These are phyloP conservation scores for Microctonus brassicae DNA, from an alignment of 2,888 invertebrate genomes.

Conservation along the genomic window DNA sequence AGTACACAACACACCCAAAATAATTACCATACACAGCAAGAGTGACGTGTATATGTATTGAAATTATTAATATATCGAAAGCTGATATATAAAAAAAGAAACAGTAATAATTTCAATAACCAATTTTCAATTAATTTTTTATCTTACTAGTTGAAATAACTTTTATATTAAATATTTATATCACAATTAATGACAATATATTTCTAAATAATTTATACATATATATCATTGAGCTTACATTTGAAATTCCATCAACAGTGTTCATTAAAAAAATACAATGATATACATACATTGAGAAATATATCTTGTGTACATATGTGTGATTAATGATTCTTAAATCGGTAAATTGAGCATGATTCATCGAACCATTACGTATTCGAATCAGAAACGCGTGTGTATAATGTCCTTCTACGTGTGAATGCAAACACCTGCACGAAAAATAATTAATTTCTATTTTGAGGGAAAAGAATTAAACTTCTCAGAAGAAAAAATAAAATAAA, in stretches of 20 bases:
- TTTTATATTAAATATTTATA: too few relatives aligned
- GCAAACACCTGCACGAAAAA: not conserved
- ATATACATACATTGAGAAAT: not conserved
- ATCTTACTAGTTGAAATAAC: too few relatives aligned
- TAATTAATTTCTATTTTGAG: not conserved
- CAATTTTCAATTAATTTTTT: not conserved
- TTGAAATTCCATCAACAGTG: not conserved
- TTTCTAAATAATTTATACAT: too few relatives aligned
- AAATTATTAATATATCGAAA: not conserved
- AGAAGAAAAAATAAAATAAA: not conserved
- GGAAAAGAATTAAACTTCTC: not conserved
- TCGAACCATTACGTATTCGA: constrained; percentile 17
- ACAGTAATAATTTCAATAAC: not conserved
- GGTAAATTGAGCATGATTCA: constrained; percentile 26
- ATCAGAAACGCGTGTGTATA: not conserved
- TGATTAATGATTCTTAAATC: constrained; percentile 20
- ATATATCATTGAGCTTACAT: too few relatives aligned
- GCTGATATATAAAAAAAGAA: not conserved
- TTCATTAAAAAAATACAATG: not conserved
- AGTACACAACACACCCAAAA: not conserved
- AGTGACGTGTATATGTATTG: not conserved
- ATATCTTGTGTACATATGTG: not conserved
- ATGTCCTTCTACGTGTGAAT: not conserved
- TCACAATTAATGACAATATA: too few relatives aligned
- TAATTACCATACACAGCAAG: not conserved